Evolutionary conservation across 2,888 invertebrate genomes (phyloP).

Genomic region (Hecatera dysodea): DNA sequence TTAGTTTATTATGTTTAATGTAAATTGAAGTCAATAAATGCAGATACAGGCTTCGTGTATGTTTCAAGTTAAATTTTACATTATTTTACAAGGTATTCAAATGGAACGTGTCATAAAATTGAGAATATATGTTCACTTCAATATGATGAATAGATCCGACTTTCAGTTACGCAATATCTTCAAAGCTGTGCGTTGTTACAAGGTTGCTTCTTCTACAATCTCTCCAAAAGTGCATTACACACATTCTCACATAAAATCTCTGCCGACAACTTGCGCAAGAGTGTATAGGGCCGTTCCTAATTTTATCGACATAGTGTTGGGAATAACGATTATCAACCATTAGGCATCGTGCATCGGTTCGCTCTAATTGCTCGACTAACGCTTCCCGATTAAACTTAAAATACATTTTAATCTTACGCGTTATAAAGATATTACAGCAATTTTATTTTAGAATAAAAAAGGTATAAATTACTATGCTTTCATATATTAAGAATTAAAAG

Average conservation of each 20-base stretch:
- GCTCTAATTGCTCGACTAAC: slow-evolving; percentile 80
- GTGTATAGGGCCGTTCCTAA: slow-evolving; percentile 71
- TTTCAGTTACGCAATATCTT: slow-evolving; percentile 40
- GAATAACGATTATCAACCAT: slow-evolving; percentile 80
- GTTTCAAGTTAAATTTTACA: not conserved
- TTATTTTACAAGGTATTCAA: not conserved
- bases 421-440: slow-evolving; percentile 30
- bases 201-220: slow-evolving; percentile 54
- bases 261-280: slow-evolving; percentile 76
- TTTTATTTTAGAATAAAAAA: too few relatives aligned
- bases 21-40: slow-evolving; percentile 1
- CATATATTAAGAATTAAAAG: slow-evolving; percentile 37
- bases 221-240: slow-evolving; percentile 66
- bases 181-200: slow-evolving; percentile 48
- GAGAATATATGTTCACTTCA: slow-evolving; percentile 28
- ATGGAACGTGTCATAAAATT: slow-evolving; percentile 12
- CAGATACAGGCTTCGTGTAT: too few relatives aligned
- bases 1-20: not conserved
- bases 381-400: slow-evolving; percentile 60
- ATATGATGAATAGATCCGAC: slow-evolving; percentile 40
- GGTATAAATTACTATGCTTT: not conserved
- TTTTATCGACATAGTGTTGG: slow-evolving; percentile 81
- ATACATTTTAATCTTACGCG: slow-evolving; percentile 49
- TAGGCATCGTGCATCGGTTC: slow-evolving; percentile 72
- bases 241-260: slow-evolving; percentile 67